A percentile compares a stretch with the other conserved stretches of the same genome.
Conservation (phyloP, 1,140 invertebrate species). For the Dreissena rostriformis region DNA sequence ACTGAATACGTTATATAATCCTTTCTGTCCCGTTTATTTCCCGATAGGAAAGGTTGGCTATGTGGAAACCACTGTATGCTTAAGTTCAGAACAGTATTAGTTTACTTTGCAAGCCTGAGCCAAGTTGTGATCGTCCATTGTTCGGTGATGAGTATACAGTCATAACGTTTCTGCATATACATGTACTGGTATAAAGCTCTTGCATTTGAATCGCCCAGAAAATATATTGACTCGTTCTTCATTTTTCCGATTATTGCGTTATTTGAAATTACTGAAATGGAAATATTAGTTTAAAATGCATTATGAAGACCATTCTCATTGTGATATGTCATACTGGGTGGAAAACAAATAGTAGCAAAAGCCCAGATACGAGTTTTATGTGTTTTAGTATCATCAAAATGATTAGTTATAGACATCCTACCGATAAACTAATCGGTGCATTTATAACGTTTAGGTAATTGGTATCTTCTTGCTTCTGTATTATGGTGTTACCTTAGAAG, state of each 20-base stretch:
- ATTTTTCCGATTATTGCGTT: not conserved
- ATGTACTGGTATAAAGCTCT: not conserved
- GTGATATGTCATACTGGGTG: too few relatives aligned
- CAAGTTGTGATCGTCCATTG: not conserved
- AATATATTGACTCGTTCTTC: not conserved
- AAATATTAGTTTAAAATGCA: too few relatives aligned
- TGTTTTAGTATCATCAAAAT: too few relatives aligned
- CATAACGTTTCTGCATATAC: not conserved
- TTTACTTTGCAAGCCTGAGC: not conserved
- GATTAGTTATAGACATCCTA: too few relatives aligned
- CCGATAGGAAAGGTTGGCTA: conserved; percentile 8
- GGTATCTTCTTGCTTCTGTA: too few relatives aligned
- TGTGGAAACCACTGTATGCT: conserved; percentile 9
- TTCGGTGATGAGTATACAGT: conserved; percentile 5
- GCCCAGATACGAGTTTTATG: too few relatives aligned
- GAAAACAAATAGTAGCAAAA: too few relatives aligned
- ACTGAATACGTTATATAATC: conserved; percentile 6
- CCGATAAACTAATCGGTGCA: too few relatives aligned
- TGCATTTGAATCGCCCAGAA: not conserved
- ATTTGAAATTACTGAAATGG: too few relatives aligned
- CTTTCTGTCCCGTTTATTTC: not conserved
- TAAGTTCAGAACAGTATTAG: not conserved
- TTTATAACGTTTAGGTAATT: too few relatives aligned
- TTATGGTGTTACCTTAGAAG: too few relatives aligned
- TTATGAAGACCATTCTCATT: too few relatives aligned